phyloP scores from a whole-genome alignment of 2,113 vertebrate species.

The Sinocyclocheilus anophthalmus region DNA sequence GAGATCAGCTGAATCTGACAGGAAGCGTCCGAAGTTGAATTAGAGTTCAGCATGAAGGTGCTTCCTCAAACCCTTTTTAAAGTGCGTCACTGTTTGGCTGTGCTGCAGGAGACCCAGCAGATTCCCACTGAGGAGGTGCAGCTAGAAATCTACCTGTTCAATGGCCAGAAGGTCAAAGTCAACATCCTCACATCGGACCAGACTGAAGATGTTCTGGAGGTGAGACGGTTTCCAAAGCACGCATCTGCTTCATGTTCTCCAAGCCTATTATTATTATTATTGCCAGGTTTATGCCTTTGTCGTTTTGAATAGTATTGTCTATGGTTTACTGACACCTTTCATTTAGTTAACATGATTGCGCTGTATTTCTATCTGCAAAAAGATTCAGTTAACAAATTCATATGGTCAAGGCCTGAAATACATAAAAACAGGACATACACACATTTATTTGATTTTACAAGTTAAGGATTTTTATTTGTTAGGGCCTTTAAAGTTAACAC shows the following conservation, averaged over 20 bases:
- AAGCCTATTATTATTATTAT: not conserved
- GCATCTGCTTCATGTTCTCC: not conserved
- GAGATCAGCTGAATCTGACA: conserved; percentile 9
- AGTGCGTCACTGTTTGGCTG: conserved; percentile 31
- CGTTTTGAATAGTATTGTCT: not conserved
- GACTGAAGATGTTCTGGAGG: conserved; percentile 96
- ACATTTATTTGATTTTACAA: not conserved
- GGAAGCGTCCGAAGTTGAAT: conserved; percentile 4
- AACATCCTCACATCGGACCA: conserved; percentile 93
- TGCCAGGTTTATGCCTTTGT: not conserved
- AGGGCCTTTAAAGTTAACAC: not conserved
- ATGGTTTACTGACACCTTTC: not conserved
- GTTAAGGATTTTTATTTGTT: not conserved
- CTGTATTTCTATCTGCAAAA: not conserved
- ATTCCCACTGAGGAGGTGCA: conserved; percentile 94
- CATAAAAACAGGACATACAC: not conserved
- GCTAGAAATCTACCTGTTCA: conserved; percentile 91
- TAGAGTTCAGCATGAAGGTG: not conserved
- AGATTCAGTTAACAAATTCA: not conserved
- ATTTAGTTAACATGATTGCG: not conserved
- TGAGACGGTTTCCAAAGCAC: conserved; percentile 56
- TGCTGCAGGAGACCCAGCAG: conserved; percentile 92
- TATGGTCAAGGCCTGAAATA: not conserved
- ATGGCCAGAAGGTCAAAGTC: conserved; percentile 91
- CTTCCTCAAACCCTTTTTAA: not conserved